Evolutionary conservation across 1,140 invertebrate species (phyloP), one percentile per base, ranked within the genome.

Genomic region (Pristionchus pacificus): DNA sequence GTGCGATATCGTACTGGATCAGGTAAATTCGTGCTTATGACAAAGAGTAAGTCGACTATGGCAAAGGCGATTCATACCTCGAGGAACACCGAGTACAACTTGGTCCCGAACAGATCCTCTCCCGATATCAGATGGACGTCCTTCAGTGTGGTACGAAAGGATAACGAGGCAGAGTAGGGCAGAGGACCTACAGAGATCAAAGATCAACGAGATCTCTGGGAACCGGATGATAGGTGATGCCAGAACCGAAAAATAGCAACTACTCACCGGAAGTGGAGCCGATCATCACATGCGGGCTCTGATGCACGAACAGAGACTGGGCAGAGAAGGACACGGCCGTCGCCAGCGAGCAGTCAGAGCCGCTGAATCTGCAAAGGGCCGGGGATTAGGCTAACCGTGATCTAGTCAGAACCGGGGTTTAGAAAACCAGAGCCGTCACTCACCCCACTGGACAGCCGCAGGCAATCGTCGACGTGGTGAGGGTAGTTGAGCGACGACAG

Each of bases 81-180:
- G 38, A 49, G 6, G 38, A 59, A 15, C 61, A 65, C 0, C 55
- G 32, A 33, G 60, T 65, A 28, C 59, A 68, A 27, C 28, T 60
- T 78, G 66, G n/a, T 10, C 19, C 78, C 72, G 0, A 80, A 64
- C 14, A 79, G 62, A 25, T 62, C 71, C 57, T 78, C 77, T 29
- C 75, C 70, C 19, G 67, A 66, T n/a, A 73, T 74, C 38, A 78
- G 65, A 67, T 79, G 77, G n/a, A 60, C 66, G n/a, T 75, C 49
- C 1, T 31, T 60, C 2, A 79, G 57, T 30, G 77, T 78, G 38
- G 77, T 78, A 0, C 74, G 60, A 60, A 78, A 78, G 1, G 71
- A 65, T n/a, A 74, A 69, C 1, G 57, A 60, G 0, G 74, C 32
- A 25, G 75, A 58, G 31, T 75, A 75, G 0, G 70, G 31, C 1